Conservation (phyloP, 2,797 vertebrate genomes). For the Gila robusta region DNA sequence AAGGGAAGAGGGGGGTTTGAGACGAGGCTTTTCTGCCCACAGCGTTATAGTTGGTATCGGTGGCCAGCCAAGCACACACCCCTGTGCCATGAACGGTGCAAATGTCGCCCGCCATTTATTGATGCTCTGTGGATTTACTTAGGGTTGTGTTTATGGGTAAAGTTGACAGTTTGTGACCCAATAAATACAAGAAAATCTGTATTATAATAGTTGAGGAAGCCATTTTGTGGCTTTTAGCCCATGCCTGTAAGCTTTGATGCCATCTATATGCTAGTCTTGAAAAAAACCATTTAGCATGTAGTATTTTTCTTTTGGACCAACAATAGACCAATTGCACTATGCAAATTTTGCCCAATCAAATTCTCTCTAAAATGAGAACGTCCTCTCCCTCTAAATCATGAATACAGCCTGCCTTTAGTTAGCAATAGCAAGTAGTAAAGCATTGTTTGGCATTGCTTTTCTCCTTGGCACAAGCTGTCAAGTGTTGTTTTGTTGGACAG, state of each 20-base stretch:
- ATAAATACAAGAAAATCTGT: slow-evolving; percentile 11
- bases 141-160: slow-evolving; percentile 55
- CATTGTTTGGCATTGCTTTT: neutral
- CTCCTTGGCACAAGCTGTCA: neutral
- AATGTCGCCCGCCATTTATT: slow-evolving; percentile 55
- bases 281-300: neutral
- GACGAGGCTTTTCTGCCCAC: slow-evolving; percentile 83
- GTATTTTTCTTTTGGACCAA: neutral
- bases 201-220: neutral
- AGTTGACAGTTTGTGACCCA: slow-evolving; percentile 53
- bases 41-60: slow-evolving; percentile 81
- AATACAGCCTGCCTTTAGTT: slow-evolving; percentile 3
- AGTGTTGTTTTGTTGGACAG: neutral
- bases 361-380: neutral
- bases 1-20: slow-evolving; percentile 55
- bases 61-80: slow-evolving; percentile 74
- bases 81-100: slow-evolving; percentile 84
- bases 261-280: neutral
- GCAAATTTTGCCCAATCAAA: neutral
- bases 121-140: slow-evolving; percentile 56
- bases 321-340: neutral
- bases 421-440: neutral
- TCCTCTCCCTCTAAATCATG: neutral
- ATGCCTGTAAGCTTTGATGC: neutral
- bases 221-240: neutral